Percentiles rank a stretch among this genome's conserved stretches.
Conservation (phyloP, 2,113 vertebrate species). For the Shinisaurus crocodilurus region DNA sequence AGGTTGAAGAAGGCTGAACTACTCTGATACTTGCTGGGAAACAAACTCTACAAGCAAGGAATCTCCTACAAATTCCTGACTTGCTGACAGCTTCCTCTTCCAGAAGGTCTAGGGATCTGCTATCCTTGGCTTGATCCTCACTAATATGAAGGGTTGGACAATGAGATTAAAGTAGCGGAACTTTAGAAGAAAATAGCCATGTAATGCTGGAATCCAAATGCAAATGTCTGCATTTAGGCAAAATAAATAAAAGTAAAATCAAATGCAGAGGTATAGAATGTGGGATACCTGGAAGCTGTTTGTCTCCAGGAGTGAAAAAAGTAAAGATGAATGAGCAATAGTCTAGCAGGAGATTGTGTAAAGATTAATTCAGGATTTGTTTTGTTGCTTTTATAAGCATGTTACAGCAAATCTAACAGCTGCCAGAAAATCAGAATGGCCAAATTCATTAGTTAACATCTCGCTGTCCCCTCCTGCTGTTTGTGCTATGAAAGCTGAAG, state of each 20-base stretch:
- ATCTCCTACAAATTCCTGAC: too few relatives aligned
- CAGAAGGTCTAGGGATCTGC: too few relatives aligned
- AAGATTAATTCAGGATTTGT: not conserved
- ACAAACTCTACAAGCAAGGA: too few relatives aligned
- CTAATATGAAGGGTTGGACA: too few relatives aligned
- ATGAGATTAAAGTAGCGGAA: too few relatives aligned
- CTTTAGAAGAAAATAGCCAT: not conserved
- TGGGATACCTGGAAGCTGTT: not conserved
- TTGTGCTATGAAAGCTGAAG: not conserved
- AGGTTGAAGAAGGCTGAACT: too few relatives aligned
- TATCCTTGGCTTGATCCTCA: too few relatives aligned
- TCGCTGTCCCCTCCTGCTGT: not conserved
- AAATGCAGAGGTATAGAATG: not conserved
- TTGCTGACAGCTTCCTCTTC: too few relatives aligned
- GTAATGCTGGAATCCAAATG: not conserved
- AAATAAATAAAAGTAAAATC: not conserved
- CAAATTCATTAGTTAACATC: not conserved
- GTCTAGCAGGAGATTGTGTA: not conserved
- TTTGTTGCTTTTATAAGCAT: conserved; percentile 13
- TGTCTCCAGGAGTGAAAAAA: not conserved
- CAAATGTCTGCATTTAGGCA: not conserved
- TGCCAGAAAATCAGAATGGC: conserved; percentile 28
- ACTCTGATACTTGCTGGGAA: too few relatives aligned
- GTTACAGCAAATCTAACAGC: not conserved
- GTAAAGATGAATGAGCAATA: conserved; percentile 12